Conservation (phyloP, 2,113 vertebrate species). For the Etheostoma spectabile region DNA sequence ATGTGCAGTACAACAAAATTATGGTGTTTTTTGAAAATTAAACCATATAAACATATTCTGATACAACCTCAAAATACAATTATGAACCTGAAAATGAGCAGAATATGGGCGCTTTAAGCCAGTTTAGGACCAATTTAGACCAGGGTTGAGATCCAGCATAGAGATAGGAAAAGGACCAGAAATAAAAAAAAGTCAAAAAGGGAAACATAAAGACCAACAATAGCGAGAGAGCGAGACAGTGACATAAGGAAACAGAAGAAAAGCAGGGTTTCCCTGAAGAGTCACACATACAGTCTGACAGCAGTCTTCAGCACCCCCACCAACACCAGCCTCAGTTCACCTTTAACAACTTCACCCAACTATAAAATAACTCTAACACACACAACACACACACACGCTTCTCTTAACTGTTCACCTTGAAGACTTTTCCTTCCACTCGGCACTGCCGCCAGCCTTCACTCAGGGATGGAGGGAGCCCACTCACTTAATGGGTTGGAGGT, state of each 20-base stretch:
- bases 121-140: background rate
- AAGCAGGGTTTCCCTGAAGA: slow-evolving; percentile 37
- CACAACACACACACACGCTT: background rate
- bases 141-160: background rate
- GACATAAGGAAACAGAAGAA: slow-evolving; percentile 26
- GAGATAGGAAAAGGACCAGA: background rate
- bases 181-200: background rate
- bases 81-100: too few species aligned
- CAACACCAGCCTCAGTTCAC: slow-evolving; percentile 22
- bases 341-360: background rate
- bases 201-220: slow-evolving; percentile 24
- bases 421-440: slow-evolving; percentile 51
- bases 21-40: too few species aligned
- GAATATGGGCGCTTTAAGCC: too few species aligned
- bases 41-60: too few species aligned
- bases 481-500: slow-evolving; percentile 51
- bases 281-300: slow-evolving; percentile 35
- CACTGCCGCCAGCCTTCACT: slow-evolving; percentile 43
- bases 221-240: background rate
- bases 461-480: slow-evolving; percentile 34
- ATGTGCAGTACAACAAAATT: too few species aligned
- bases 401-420: slow-evolving; percentile 29
- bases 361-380: background rate
- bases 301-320: slow-evolving; percentile 9
- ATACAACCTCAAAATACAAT: too few species aligned